Percentiles rank a stretch among this genome's conserved stretches.
phyloP scores from a whole-genome alignment of 2,888 invertebrate species.

The Ennomos fuscantarius region DNA sequence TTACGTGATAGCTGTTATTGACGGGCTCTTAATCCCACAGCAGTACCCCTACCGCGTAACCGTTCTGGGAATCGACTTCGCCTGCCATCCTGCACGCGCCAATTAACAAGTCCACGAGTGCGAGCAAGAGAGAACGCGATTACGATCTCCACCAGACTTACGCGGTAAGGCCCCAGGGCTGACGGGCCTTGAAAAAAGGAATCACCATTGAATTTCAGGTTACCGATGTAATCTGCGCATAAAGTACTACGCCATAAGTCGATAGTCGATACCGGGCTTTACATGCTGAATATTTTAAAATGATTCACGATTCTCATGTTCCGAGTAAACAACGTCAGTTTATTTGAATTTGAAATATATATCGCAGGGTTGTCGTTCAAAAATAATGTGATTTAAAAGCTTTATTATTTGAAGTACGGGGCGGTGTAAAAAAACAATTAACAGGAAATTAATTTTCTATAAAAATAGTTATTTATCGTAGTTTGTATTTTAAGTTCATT shows the following conservation, averaged over 20 bases:
- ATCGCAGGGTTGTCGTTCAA: neutral
- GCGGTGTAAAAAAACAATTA: too few species aligned
- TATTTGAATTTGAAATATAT: slow-evolving; percentile 32
- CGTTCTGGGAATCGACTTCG: too few species aligned
- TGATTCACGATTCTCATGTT: slow-evolving; percentile 53
- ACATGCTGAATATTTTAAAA: slow-evolving; percentile 51
- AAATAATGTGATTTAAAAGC: slow-evolving; percentile 1
- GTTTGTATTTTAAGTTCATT: too few species aligned
- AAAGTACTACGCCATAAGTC: slow-evolving; percentile 52
- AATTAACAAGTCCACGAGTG: too few species aligned
- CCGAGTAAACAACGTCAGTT: slow-evolving; percentile 32
- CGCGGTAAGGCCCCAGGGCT: too few species aligned
- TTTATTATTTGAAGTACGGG: too few species aligned
- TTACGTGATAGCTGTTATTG: slow-evolving; percentile 43
- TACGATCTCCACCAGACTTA: too few species aligned
- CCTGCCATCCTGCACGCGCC: too few species aligned
- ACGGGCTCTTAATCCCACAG: slow-evolving; percentile 64
- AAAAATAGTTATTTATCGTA: too few species aligned
- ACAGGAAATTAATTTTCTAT: too few species aligned
- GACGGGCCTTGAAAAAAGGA: slow-evolving; percentile 59
- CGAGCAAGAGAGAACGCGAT: too few species aligned
- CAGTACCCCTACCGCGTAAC: too few species aligned
- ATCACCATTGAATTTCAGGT: slow-evolving; percentile 65
- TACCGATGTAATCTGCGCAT: slow-evolving; percentile 64
- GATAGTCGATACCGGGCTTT: slow-evolving; percentile 44